Base-by-base conservation (phyloP, 2,888 invertebrate species). In the Phengaris arion region DNA sequence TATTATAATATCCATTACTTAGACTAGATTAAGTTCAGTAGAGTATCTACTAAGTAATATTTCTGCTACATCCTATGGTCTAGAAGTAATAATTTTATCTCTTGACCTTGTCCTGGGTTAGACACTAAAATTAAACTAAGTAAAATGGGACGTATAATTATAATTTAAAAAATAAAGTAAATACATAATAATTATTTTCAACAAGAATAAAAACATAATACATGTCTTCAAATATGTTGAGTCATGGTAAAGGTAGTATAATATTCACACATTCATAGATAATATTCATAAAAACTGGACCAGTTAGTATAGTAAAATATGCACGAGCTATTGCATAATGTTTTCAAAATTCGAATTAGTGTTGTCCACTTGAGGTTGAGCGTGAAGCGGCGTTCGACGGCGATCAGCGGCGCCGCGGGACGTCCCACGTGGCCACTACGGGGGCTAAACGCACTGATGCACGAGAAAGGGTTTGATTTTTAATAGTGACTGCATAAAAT, bases 391-490 rank as follows among this genome's bases (percentile, higher is more conserved):
- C 92, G 87, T 87, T 90, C 90, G 92, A 82, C 87, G 84, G 85
- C 91, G 89, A 92, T 93, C 91, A 91, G 75, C 82, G 83, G 81
- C 91, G 77, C 92, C 77, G 85, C 91, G 88, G 92, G 93, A 86
- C 79, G 92, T 83, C 93, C 87, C 91, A 89, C 92, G 92, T 91
- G 92, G 87, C 87, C 81, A 80, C 80, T 80, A 83, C 86, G 83
- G 83, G 89, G 87, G 87, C 85, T 82, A 82, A 76, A 82, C 79
- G 80, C 88, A 88, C 78, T 86, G 84, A 85, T 81, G 89, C 89
- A 87, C 86, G 82, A 87, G 83, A 88, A 88, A 80, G 77, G 81
- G 79, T 84, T 85, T 54, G 74, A 68, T 86, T 55, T 57, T 70
- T 64, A 64, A 35, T 10, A 5, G 13, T 64, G 12, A 64, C 64